Base-by-base conservation (phyloP, 2,113 vertebrate genomes). In the Paradisaea rubra region DNA sequence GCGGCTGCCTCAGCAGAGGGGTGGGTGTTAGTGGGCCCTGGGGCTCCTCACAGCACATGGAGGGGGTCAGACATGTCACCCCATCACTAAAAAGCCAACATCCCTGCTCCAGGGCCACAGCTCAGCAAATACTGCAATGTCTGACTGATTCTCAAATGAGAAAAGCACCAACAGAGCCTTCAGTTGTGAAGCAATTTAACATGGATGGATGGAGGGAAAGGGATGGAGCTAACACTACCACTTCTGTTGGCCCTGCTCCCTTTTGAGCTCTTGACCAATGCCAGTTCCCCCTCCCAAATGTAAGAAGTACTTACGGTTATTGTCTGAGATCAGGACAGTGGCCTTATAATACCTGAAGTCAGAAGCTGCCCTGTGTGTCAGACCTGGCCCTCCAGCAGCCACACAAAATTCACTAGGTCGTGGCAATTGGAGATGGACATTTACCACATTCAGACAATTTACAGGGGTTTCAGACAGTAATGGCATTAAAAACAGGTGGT, bases 1-100 rank as follows among this genome's bases (percentile, higher is more conserved):
- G 30, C 1, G 69, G 89, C 70, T 97, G 97, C 91, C 37, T 39
- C 47, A 72, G 94, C 42, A 77, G 42, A 93, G 97, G 87, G 94
- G 95, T 97, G 86, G 50, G 94, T 92, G 60, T 33, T 18, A 1
- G 4, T 12, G 12, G 25, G 42, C 15, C n/a, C 54, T 39, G 3
- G 1, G 22, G 50, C n/a, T 53, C 42, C 18, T 9, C 60, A 6
- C 63, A 49, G 2, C 22, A 1, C 2, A 3, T 15, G 7, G n/a
- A 17, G 6, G 13, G 50, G 8, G 17, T 23, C 45, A 24, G 28
- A 53, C 22, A 12, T 5, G 22, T 21, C 42, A 42, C 53, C 15
- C 21, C 35, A 8, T 2, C 17, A 11, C 65, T 31, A 7, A 27
- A 15, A 3, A 37, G 50, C 0, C 18, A 61, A 10, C 4, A 27